phyloP scores from a whole-genome alignment of 1,140 invertebrate genomes.

The Drosophila sechellia region DNA sequence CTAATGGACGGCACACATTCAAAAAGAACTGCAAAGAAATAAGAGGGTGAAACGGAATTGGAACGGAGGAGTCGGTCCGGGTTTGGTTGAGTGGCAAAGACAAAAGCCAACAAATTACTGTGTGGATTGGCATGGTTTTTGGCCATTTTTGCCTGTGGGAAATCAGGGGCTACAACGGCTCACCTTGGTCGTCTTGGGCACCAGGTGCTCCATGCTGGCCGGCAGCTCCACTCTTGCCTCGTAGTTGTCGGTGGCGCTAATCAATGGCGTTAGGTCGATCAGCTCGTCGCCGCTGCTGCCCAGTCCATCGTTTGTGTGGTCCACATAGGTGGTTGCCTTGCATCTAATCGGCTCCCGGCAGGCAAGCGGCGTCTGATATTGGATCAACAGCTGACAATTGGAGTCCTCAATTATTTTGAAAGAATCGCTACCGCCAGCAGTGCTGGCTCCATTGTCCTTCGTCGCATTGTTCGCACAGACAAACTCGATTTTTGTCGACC shows the following conservation, averaged over 20 bases:
- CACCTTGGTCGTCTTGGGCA: conserved; percentile 79
- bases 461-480: conserved; percentile 84
- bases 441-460: conserved; percentile 55
- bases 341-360: conserved; percentile 84
- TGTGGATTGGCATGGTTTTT: not conserved
- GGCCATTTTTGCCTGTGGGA: conserved; percentile 12
- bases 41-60: conserved; percentile 4
- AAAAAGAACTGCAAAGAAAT: conserved; percentile 80
- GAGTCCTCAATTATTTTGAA: conserved; percentile 85
- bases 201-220: conserved; percentile 46
- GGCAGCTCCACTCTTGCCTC: conserved; percentile 80
- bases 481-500: conserved; percentile 86
- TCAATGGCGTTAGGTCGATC: conserved; percentile 85
- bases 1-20: conserved; percentile 85
- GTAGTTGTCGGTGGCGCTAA: conserved; percentile 85
- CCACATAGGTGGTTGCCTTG: conserved; percentile 55
- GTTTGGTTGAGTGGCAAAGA: conserved; percentile 23
- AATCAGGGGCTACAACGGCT: conserved; percentile 48
- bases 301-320: conserved; percentile 59
- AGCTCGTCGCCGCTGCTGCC: conserved; percentile 57
- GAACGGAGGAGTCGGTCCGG: not conserved
- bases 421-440: conserved; percentile 33
- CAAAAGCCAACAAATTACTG: conserved; percentile 58
- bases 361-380: conserved; percentile 85
- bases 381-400: conserved; percentile 85